A percentile compares a stretch with the other conserved stretches of the same genome.
phyloP scores from a whole-genome alignment of 2,113 vertebrate genomes.

The Anser cygnoides region DNA sequence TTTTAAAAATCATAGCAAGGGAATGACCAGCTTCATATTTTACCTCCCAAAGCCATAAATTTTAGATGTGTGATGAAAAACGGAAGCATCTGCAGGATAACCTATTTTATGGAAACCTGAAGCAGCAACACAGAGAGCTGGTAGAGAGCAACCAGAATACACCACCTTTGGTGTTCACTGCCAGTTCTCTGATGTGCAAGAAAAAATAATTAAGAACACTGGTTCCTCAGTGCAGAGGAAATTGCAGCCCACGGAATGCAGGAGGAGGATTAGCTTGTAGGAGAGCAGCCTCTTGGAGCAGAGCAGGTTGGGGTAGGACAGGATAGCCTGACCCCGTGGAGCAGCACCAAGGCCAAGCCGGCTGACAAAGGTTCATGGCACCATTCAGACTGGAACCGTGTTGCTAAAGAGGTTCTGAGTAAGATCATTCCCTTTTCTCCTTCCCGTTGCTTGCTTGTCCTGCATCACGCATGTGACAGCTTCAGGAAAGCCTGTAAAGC shows the following conservation, averaged over 20 bases:
- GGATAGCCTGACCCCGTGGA: neutral
- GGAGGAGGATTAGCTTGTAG: too few relatives aligned
- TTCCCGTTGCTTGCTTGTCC: neutral
- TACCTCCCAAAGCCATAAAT: neutral
- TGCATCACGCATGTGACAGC: fast-evolving
- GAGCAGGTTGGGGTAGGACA: neutral
- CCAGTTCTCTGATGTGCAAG: neutral
- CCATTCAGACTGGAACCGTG: fast-evolving
- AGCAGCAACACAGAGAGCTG: neutral
- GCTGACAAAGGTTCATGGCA: neutral
- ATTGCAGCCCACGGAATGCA: neutral
- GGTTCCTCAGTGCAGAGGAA: neutral
- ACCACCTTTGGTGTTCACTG: neutral
- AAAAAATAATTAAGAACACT: neutral
- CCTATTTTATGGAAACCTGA: neutral
- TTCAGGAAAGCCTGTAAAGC: neutral
- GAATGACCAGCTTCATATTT: neutral
- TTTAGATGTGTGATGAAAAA: neutral
- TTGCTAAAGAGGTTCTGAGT: neutral
- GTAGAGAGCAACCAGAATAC: neutral
- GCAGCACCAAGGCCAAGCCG: neutral
- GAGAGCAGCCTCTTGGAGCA: neutral
- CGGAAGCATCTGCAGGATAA: neutral
- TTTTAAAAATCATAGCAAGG: neutral
- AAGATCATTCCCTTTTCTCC: neutral